Conservation (phyloP, 2,113 vertebrate species). For the Mus musculus region DNA sequence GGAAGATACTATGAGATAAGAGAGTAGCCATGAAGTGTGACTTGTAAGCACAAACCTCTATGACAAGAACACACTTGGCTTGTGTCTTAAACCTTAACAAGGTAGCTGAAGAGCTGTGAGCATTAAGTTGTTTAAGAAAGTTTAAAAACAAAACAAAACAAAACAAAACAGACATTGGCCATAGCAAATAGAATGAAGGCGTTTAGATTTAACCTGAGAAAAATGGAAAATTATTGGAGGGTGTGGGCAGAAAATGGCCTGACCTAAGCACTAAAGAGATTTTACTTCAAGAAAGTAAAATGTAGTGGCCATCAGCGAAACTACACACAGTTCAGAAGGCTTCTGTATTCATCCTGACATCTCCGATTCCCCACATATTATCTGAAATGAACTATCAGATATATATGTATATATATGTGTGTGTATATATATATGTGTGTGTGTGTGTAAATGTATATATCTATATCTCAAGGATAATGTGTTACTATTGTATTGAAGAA, state of each 20-base stretch:
- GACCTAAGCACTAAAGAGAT: not conserved
- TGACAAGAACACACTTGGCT: not conserved
- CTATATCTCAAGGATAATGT: not conserved
- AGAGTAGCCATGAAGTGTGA: not conserved
- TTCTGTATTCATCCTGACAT: not conserved
- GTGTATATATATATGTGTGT: too few relatives aligned
- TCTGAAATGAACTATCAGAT: not conserved
- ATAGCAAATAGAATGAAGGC: not conserved
- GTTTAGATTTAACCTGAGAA: not conserved
- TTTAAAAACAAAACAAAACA: not conserved
- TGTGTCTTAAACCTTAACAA: slow-evolving; percentile 35
- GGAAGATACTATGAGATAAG: not conserved
- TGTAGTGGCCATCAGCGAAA: not conserved
- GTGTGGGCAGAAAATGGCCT: not conserved
- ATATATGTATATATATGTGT: not conserved
- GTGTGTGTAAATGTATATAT: too few relatives aligned
- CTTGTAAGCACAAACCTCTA: slow-evolving; percentile 6
- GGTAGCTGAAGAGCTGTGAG: not conserved
- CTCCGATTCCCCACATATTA: not conserved
- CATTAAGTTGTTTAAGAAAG: not conserved
- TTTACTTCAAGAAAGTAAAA: slow-evolving; percentile 2
- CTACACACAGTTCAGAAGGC: slow-evolving; percentile 17
- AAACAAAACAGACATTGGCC: not conserved
- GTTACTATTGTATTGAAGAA: not conserved
- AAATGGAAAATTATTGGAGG: not conserved